These are phyloP conservation scores for Cephalopterus ornatus DNA, from an alignment of 2,113 vertebrate species.

Conservation along the genomic window DNA sequence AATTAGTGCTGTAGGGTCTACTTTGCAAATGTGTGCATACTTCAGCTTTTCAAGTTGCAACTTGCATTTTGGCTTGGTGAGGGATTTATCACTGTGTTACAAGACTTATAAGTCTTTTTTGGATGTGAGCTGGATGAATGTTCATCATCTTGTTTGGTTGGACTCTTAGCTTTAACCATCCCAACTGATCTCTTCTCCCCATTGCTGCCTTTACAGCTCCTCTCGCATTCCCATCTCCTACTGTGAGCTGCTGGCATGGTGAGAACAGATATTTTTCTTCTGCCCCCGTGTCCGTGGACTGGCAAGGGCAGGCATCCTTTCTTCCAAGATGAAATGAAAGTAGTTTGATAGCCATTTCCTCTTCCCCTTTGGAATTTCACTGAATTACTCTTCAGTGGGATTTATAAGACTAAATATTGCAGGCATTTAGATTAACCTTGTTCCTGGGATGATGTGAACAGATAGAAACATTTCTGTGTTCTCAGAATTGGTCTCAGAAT, in stretches of 20 bases:
- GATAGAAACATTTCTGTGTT: background rate
- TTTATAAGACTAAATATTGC: slow-evolving; percentile 8
- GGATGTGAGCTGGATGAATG: background rate
- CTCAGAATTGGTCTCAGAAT: background rate
- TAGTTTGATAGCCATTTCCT: background rate
- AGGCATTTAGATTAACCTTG: background rate
- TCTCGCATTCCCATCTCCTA: background rate
- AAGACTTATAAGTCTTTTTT: background rate
- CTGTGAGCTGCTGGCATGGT: background rate
- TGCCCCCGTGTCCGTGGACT: background rate
- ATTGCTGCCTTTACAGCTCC: background rate
- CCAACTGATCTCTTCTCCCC: background rate
- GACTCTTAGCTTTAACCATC: background rate
- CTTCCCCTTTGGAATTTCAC: background rate
- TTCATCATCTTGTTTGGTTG: background rate
- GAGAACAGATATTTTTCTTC: background rate
- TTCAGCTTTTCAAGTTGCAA: slow-evolving; percentile 16
- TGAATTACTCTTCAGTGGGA: background rate
- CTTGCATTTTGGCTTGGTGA: background rate
- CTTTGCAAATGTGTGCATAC: slow-evolving; percentile 1
- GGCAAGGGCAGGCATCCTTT: background rate
- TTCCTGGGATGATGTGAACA: background rate
- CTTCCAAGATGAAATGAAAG: background rate
- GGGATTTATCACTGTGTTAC: background rate
- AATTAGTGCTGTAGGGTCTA: slow-evolving; percentile 3